phyloP scores from a whole-genome alignment of 2,888 invertebrate genomes.

The Eulithis prunata region DNA sequence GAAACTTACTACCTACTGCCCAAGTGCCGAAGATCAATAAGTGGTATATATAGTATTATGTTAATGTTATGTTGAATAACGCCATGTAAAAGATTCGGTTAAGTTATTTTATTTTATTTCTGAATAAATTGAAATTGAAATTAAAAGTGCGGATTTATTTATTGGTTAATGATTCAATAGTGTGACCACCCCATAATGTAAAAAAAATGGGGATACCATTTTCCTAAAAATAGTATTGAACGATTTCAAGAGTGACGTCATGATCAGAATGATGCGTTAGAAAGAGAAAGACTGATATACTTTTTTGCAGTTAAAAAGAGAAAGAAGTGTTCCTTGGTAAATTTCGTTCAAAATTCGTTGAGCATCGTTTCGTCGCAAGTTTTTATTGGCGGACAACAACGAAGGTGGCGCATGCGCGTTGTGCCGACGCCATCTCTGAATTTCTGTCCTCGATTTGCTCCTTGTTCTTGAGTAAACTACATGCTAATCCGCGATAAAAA shows the following conservation, averaged over 20 bases:
- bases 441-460: slow-evolving; percentile 76
- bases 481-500: slow-evolving; percentile 65
- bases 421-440: slow-evolving; percentile 84
- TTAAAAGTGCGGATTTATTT: too few species aligned
- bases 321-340: slow-evolving; percentile 52
- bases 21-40: too few species aligned
- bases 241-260: slow-evolving; percentile 12
- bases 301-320: slow-evolving; percentile 41
- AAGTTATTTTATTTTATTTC: too few species aligned
- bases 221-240: too few species aligned
- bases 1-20: too few species aligned
- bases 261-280: slow-evolving; percentile 6
- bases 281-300: slow-evolving; percentile 22
- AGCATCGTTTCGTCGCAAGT: slow-evolving; percentile 61
- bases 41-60: too few species aligned
- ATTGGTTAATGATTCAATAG: too few species aligned
- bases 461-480: slow-evolving; percentile 62
- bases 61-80: too few species aligned
- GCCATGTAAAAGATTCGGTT: too few species aligned
- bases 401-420: slow-evolving; percentile 85
- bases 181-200: too few species aligned
- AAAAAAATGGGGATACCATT: too few species aligned
- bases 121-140: too few species aligned
- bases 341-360: slow-evolving; percentile 55
- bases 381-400: slow-evolving; percentile 72